Base-by-base conservation (phyloP, 2,113 vertebrate species). In the Cololabis saira region DNA sequence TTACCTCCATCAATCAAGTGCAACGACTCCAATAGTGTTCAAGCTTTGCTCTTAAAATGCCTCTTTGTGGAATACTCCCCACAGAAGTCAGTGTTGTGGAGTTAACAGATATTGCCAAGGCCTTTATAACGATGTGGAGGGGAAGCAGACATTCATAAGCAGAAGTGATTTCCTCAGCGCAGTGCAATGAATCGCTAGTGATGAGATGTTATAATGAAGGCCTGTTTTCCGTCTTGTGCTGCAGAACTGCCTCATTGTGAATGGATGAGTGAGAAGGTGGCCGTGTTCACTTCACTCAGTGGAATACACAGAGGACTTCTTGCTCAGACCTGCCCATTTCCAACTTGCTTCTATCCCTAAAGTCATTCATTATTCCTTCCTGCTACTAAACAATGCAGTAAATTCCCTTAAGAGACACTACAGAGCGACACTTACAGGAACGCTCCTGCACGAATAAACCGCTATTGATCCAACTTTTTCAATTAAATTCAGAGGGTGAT, bases 171-270 rank as follows among this genome's bases (percentile, higher is more conserved):
- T 90, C 73, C 82, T 82, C 68, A 55, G 13, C 57, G 60, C 48
- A 71, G 56, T 71, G 60, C 57, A 12, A 71, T 85, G 78, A 84
- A 71, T 79, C 44, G 76, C 64, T 63, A 78, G 59, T 74, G 82
- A 86, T 85, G 81, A 85, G 71, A 75, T 69, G 65, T 62, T 71
- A 48, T 65, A 72, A 76, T 67, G 73, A 68, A 68, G 57, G 80
- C 63, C 85, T 90, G 87, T 84, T 89, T 88, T 84, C 62, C 50
- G 74, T 86, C 84, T 62, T 15, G 14, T 51, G 61, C 57, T 75
- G 67, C 49, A 33, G 50, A 67, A 48, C 57, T 37, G 45, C 61
- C 53, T 64, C 50, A 33, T 33, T 24, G 52, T 78, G 66, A 73
- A 71, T 24, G 44, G 54, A 69, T 40, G 16, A 67, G 59, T 6